Evolutionary conservation across 1,140 invertebrate species (phyloP).

Genomic region (Marisa cornuarietis): DNA sequence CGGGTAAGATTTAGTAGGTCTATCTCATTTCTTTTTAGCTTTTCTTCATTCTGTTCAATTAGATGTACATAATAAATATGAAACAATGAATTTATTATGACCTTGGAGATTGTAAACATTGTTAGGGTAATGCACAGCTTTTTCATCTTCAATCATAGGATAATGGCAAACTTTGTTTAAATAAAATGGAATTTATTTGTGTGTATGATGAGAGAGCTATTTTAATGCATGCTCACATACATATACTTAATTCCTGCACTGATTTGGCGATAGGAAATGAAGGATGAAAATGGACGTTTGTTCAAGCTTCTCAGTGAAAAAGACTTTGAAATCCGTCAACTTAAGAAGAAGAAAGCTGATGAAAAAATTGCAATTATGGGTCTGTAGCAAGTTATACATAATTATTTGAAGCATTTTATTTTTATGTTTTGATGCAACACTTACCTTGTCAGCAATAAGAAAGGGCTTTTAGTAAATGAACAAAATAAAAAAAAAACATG

Average conservation of each 20-base stretch:
- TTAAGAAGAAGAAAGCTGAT: conserved; percentile 62
- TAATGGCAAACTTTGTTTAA: neutral
- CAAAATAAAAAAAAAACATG: too few relatives aligned
- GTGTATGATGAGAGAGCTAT: neutral
- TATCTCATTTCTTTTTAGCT: neutral
- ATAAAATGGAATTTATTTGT: neutral
- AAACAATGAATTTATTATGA: too few relatives aligned
- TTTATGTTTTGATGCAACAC: too few relatives aligned
- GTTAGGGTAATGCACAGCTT: too few relatives aligned
- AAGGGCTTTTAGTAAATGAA: too few relatives aligned
- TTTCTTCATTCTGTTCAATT: too few relatives aligned
- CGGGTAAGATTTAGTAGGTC: conserved; percentile 42
- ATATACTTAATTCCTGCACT: neutral
- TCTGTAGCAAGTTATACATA: conserved; percentile 18
- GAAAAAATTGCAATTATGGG: conserved; percentile 49
- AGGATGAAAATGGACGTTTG: conserved; percentile 66
- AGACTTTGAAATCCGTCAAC: conserved; percentile 64
- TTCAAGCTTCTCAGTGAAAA: conserved; percentile 64
- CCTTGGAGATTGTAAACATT: too few relatives aligned
- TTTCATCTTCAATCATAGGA: neutral
- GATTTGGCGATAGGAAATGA: conserved; percentile 56
- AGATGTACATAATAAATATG: too few relatives aligned
- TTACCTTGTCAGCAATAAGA: too few relatives aligned
- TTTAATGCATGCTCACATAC: neutral
- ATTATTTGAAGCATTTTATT: neutral